Conservation (phyloP, 2,888 invertebrate species). For the Leptopilina syphax region DNA sequence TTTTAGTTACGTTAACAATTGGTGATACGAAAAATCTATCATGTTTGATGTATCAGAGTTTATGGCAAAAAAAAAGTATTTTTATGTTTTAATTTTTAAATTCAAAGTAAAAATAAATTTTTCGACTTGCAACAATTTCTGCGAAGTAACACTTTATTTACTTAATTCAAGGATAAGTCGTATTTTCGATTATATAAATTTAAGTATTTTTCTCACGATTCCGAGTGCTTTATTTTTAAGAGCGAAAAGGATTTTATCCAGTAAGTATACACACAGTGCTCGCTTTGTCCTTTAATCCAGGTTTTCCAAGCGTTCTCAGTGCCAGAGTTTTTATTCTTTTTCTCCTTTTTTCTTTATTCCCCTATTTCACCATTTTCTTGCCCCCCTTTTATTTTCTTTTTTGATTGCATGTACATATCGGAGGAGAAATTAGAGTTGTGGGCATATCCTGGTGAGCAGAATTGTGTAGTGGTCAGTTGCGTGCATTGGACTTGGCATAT, state of each 20-base stretch:
- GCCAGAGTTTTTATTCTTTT: background rate
- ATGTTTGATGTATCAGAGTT: too few relatives aligned
- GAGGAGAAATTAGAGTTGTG: slow-evolving; percentile 21
- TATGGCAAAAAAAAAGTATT: too few relatives aligned
- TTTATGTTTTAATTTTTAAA: too few relatives aligned
- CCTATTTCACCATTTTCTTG: slow-evolving; percentile 1
- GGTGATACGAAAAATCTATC: too few relatives aligned
- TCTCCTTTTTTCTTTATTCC: background rate
- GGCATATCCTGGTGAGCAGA: slow-evolving; percentile 19
- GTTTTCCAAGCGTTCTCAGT: background rate
- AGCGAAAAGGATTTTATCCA: background rate
- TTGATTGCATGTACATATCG: slow-evolving; percentile 20
- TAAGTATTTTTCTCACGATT: slow-evolving; percentile 18
- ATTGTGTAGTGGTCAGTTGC: slow-evolving; percentile 12
- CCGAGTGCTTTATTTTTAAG: slow-evolving; percentile 6
- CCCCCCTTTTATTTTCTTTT: background rate
- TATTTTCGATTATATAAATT: slow-evolving; percentile 9
- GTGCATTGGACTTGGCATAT: slow-evolving; percentile 36
- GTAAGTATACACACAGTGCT: background rate
- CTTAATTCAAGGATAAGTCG: background rate
- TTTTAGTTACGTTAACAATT: too few relatives aligned
- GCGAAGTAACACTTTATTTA: background rate
- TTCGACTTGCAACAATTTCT: background rate
- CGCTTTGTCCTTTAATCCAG: slow-evolving; percentile 30
- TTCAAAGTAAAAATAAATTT: too few relatives aligned